Base-by-base conservation (phyloP, 2,888 invertebrate species). In the Hoplodrina blanda region DNA sequence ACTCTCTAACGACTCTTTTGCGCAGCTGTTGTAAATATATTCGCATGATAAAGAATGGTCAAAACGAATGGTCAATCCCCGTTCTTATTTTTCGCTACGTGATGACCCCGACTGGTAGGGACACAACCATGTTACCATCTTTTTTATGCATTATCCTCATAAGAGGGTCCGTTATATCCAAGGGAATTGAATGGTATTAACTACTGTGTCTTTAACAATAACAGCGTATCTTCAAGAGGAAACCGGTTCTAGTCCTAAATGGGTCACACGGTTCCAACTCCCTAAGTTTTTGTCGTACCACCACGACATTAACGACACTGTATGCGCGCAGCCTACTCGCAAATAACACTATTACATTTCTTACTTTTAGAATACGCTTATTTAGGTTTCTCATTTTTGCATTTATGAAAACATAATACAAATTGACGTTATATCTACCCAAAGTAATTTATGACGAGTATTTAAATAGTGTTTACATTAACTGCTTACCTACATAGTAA, bases 231-330 rank as follows among this genome's bases (percentile, higher is more conserved):
- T 93, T 93, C 91, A 93, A 93, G 94, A 94, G 91, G 90, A 94
- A 95, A 96, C 96, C 96, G 96, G 96, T 96, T 95, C 90, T 90
- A 91, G 90, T 88, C 85, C 91, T 94, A 95, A 95, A 96, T 95
- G 95, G 96, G 95, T 96, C 95, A 95, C 96, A 96, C 96, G 95
- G 95, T 95, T 93, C 90, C 91, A 91, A 90, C 91, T 91, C 92
- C 93, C 91, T 88, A 90, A 90, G 90, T 93, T 93, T 93, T 94
- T 94, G 91, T 92, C 87, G 87, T 89, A 87, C 87, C 85, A 90
- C 90, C 89, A 90, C 90, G 89, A 90, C 85, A 86, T 82, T 82
- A 87, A 85, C 87, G 85, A 82, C 85, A 77, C 79, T 33, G 25
- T 8, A 84, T 84, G 80, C 76, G 75, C 74, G 68, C 63, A 76